phyloP scores from a whole-genome alignment of 2,888 invertebrate species.

The Apotomis turbidana region DNA sequence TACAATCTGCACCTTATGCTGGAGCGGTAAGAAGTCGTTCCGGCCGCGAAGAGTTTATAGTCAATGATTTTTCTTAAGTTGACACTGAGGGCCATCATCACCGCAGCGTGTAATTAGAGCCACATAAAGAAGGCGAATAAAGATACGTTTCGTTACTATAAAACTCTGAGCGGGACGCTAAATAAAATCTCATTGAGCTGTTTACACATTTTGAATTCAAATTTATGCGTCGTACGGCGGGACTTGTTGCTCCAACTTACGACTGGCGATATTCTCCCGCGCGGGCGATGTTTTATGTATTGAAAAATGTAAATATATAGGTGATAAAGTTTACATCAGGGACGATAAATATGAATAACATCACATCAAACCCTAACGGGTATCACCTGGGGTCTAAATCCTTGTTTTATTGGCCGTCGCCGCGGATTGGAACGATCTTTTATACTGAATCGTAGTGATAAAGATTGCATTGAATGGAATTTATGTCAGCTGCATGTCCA shows the following conservation, averaged over 20 bases:
- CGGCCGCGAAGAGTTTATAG: conserved; percentile 24
- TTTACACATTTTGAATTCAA: conserved; percentile 43
- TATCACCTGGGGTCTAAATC: conserved; percentile 40
- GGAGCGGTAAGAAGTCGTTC: conserved; percentile 45
- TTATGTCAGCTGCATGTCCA: conserved; percentile 38
- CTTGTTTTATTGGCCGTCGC: conserved; percentile 32
- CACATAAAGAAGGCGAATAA: conserved; percentile 40
- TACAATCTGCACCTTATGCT: conserved; percentile 56
- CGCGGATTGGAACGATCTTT: conserved; percentile 21
- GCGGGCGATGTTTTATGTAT: conserved; percentile 41
- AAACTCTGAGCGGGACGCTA: conserved; percentile 41
- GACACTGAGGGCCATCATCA: conserved; percentile 38
- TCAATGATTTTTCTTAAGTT: conserved; percentile 40
- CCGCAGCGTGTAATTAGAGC: conserved; percentile 36
- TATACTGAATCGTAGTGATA: conserved; percentile 33
- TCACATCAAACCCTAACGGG: conserved; percentile 39
- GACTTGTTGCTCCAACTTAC: conserved; percentile 42
- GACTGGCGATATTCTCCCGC: conserved; percentile 39
- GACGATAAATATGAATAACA: conserved; percentile 42
- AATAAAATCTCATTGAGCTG: conserved; percentile 46
- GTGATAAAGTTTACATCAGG: conserved; percentile 43
- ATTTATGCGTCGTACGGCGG: conserved; percentile 39
- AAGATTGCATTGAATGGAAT: conserved; percentile 31
- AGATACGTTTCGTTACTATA: conserved; percentile 42
- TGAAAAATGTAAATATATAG: conserved; percentile 43